Evolutionary conservation across 1,140 invertebrate species (phyloP).

Genomic region (Heliconius eleuchia): DNA sequence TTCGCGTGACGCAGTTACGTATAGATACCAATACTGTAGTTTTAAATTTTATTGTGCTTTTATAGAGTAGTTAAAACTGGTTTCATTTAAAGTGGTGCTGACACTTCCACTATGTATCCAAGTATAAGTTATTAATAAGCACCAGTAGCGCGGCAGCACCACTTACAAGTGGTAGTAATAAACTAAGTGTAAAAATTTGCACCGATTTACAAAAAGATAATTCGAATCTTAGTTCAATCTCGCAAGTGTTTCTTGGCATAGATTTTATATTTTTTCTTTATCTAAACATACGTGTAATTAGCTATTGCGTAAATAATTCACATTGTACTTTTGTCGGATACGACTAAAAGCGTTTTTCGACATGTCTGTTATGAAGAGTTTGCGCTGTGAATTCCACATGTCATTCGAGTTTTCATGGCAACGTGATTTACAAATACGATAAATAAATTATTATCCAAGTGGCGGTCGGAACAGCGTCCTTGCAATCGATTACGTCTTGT

Average conservation of each 20-base stretch:
- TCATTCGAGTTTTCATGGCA: conserved; percentile 4
- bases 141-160: too few species aligned
- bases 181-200: too few species aligned
- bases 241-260: neutral
- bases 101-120: too few species aligned
- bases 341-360: conserved; percentile 8
- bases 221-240: neutral
- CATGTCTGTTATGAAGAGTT: conserved; percentile 1
- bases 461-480: conserved; percentile 18
- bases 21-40: too few species aligned
- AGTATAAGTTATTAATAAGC: too few species aligned
- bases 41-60: too few species aligned
- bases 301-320: neutral
- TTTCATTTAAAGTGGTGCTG: too few species aligned
- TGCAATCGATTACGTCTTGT: conserved; percentile 24
- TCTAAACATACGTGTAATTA: conserved; percentile 3
- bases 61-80: too few species aligned
- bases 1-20: too few species aligned
- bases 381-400: conserved; percentile 3
- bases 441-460: conserved; percentile 12
- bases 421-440: neutral
- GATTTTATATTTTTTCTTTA: neutral
- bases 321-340: neutral
- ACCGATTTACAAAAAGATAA: too few species aligned
- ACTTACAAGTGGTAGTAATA: too few species aligned